Percentiles rank a stretch among this genome's conserved stretches.
phyloP scores from a whole-genome alignment of 2,113 vertebrate species.

The Dipodomys ordii region DNA sequence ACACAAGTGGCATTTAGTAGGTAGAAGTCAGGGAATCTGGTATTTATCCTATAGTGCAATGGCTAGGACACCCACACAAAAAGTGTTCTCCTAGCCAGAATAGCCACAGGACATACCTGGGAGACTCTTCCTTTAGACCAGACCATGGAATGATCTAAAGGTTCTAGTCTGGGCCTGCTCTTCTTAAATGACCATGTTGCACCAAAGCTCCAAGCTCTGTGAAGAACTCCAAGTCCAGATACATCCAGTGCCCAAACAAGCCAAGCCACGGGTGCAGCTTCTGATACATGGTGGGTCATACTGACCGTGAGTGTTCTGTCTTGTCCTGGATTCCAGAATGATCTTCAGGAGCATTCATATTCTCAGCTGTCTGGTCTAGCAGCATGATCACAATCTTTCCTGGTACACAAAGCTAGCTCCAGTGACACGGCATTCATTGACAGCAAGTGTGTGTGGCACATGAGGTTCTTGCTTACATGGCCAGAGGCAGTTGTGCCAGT shows the following conservation, averaged over 20 bases:
- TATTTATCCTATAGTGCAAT: not conserved
- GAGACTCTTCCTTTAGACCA: not conserved
- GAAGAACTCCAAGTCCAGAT: not conserved
- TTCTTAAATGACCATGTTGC: not conserved
- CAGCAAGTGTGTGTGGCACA: slow-evolving; percentile 1
- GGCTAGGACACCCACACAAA: not conserved
- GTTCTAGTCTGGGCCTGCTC: not conserved
- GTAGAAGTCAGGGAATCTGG: not conserved
- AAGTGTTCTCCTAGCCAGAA: not conserved
- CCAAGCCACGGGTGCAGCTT: not conserved
- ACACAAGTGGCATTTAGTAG: not conserved
- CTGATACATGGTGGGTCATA: not conserved
- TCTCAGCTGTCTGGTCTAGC: slow-evolving; percentile 30
- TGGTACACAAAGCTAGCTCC: not conserved
- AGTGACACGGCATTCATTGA: slow-evolving; percentile 31
- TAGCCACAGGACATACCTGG: not conserved
- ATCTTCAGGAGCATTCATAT: slow-evolving; percentile 22
- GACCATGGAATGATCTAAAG: not conserved
- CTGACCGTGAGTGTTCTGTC: not conserved
- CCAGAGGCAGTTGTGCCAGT: not conserved
- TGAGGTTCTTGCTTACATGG: not conserved
- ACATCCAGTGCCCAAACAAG: not conserved
- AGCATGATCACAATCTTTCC: slow-evolving; percentile 30
- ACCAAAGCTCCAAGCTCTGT: not conserved
- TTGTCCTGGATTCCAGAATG: slow-evolving; percentile 24